Evolutionary conservation across 2,888 invertebrate genomes (phyloP), one percentile per base, ranked within the genome.

Genomic region (Philaethria dido): DNA sequence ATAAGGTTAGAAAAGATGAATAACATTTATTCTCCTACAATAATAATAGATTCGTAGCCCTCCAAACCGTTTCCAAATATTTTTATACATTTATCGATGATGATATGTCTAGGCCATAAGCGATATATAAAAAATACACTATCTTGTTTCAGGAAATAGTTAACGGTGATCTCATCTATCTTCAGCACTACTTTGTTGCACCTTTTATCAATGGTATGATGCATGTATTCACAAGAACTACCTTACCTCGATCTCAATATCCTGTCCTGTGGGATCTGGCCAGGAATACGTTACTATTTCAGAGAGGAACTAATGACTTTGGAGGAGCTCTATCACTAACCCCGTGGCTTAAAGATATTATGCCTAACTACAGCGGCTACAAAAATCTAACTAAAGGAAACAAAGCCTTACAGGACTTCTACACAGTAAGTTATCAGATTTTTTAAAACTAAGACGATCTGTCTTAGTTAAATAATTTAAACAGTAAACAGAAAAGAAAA

Each of bases 321-420:
- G 95, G 95, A 0, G 93, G 94, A 9, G 84, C 94, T 0, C 71
- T 95, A 0, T 85, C 89, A 0, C 82, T 94, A 0, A 92, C 94
- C 0, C 94, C 95, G 0, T 95, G 95, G 94, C 79, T 96, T 1
- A 93, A 94, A 48, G 84, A 94, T 69, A 69, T 95, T 2, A 86
- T 94, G 69, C 95, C 95, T 0, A 88, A 93, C 55, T 86, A 83
- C 72, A 94, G 94, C 70, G 93, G 94, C 0, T 95, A 92, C 74
- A 92, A 81, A 0, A 80, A 82, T 2, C 73, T 94, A 33, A 81
- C 83, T 3, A 86, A 91, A 50, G 90, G 93, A 0, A 94, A 92
- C 72, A 78, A 84, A 57, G 83, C 73, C 29, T 70, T 95, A 1
- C 77, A 92, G 64, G 81, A 94, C 48, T 95, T 93, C 69, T 92